Percentiles rank a stretch among this genome's conserved stretches.
phyloP scores from a whole-genome alignment of 2,797 vertebrate species.

The Gymnothorax reevesii region DNA sequence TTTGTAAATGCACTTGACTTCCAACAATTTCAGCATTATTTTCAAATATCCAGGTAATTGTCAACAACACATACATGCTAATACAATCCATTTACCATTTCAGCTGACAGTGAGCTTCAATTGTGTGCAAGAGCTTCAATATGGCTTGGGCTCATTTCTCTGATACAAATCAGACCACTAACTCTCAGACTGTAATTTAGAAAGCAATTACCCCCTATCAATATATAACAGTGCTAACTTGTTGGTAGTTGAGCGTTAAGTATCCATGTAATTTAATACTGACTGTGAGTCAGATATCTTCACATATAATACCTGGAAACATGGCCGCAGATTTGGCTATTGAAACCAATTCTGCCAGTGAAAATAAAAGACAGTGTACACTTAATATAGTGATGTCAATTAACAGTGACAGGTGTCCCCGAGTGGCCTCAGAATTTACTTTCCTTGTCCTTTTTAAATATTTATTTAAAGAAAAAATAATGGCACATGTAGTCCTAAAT shows the following conservation, averaged over 20 bases:
- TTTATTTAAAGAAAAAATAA: not conserved
- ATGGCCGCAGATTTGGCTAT: not conserved
- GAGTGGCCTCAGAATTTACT: not conserved
- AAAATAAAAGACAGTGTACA: not conserved
- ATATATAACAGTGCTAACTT: not conserved
- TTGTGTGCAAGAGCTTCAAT: not conserved
- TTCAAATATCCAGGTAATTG: not conserved
- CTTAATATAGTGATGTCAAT: not conserved
- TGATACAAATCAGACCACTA: not conserved
- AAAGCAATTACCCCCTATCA: conserved; percentile 1
- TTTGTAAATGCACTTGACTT: not conserved
- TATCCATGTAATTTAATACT: conserved; percentile 2
- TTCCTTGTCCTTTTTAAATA: not conserved
- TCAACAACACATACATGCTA: not conserved
- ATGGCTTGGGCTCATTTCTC: not conserved
- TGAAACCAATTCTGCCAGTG: not conserved
- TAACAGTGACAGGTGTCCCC: not conserved
- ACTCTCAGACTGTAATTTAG: not conserved
- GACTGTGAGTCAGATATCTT: not conserved
- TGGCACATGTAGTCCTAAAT: not conserved
- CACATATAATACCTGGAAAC: not conserved
- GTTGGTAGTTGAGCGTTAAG: not conserved
- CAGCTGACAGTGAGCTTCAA: not conserved
- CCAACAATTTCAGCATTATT: not conserved
- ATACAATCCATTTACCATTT: not conserved